Conservation (phyloP, 2,888 invertebrate species). For the Metopia argyrocephala region DNA sequence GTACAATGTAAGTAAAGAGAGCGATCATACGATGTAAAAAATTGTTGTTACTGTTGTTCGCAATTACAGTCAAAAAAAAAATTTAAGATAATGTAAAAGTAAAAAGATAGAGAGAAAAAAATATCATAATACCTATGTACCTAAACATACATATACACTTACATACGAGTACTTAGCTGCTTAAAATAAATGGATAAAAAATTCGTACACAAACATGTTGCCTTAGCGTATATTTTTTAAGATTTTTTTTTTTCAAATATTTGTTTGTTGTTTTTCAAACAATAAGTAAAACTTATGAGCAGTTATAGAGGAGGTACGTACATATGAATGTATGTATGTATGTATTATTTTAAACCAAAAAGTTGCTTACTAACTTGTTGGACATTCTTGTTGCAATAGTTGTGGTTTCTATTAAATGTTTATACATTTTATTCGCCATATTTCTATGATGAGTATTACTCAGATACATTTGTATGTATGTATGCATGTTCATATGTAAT, state of each 20-base stretch:
- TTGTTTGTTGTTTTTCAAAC: slow-evolving; percentile 15
- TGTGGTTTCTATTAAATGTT: slow-evolving; percentile 35
- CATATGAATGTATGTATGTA: no score
- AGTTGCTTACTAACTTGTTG: slow-evolving; percentile 30
- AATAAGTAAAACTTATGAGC: slow-evolving; percentile 33
- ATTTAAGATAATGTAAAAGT: background rate
- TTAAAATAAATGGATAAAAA: slow-evolving; percentile 40
- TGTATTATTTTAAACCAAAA: slow-evolving; percentile 27
- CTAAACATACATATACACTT: no score
- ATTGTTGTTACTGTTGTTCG: no score
- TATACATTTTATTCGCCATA: background rate
- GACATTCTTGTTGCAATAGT: slow-evolving; percentile 4
- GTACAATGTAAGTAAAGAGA: background rate
- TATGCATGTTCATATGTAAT: background rate
- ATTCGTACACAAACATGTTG: background rate
- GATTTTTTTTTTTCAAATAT: slow-evolving; percentile 2
- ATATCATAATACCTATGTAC: slow-evolving; percentile 22
- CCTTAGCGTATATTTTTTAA: background rate
- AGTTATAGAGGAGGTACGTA: slow-evolving; percentile 31
- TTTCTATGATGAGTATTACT: background rate
- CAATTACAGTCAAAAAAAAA: background rate
- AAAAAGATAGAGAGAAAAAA: background rate
- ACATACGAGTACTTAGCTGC: slow-evolving; percentile 27
- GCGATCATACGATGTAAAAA: background rate
- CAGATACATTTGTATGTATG: background rate